These are phyloP conservation scores for Macrotrachela quadricornifera DNA, from an alignment of 1,140 invertebrate genomes.

Conservation along the genomic window DNA sequence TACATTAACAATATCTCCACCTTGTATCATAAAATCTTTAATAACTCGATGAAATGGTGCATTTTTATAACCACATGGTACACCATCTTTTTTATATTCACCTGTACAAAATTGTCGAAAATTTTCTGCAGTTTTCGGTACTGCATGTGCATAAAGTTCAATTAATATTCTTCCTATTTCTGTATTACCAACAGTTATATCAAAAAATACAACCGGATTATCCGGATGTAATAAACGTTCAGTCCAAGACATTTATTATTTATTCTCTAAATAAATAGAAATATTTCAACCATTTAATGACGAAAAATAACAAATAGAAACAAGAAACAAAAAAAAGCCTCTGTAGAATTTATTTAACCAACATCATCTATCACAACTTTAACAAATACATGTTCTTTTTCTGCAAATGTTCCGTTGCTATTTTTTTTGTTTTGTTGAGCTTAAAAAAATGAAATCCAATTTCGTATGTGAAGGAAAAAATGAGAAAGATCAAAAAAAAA, in stretches of 20 bases:
- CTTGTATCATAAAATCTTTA: conserved; percentile 93
- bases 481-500: background rate
- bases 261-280: background rate
- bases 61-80: conserved; percentile 88
- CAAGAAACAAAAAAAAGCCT: background rate
- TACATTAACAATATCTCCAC: conserved; percentile 92
- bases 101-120: conserved; percentile 81
- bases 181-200: conserved; percentile 43
- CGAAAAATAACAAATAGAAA: background rate
- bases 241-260: no score
- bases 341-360: background rate
- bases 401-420: background rate
- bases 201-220: conserved; percentile 75
- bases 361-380: background rate
- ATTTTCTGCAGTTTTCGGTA: conserved; percentile 93
- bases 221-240: conserved; percentile 38
- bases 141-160: conserved; percentile 83
- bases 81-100: conserved; percentile 60
- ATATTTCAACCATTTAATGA: background rate
- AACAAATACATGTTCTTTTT: background rate
- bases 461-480: background rate
- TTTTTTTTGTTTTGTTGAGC: background rate
- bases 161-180: conserved; percentile 80
- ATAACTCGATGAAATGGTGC: conserved; percentile 90
- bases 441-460: background rate